Evolutionary conservation across 2,888 invertebrate species (phyloP).

Genomic region (Drosophila phalerata): DNA sequence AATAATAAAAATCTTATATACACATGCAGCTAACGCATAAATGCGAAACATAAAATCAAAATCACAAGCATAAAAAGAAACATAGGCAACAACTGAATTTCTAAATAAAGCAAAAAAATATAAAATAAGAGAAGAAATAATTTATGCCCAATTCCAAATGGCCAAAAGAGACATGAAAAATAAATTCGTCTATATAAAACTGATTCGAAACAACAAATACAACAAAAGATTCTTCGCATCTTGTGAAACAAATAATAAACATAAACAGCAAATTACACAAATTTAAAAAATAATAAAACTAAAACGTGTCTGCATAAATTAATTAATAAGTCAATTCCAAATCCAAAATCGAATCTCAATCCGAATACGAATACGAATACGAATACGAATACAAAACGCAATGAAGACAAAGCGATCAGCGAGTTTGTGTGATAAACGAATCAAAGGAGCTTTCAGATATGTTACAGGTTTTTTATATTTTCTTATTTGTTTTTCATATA

Average conservation of each 20-base stretch:
- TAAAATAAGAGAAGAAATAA: conserved; percentile 64
- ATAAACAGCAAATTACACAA: conserved; percentile 71
- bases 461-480: conserved; percentile 41
- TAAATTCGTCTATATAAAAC: conserved; percentile 54
- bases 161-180: conserved; percentile 64
- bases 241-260: conserved; percentile 64
- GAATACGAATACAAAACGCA: conserved; percentile 24
- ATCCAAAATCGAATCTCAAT: conserved; percentile 38
- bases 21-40: conserved; percentile 40
- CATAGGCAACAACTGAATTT: conserved; percentile 46
- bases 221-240: conserved; percentile 54
- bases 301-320: conserved; percentile 85
- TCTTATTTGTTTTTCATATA: conserved; percentile 23
- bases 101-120: conserved; percentile 56
- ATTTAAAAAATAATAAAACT: conserved; percentile 83
- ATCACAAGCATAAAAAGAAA: conserved; percentile 30
- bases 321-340: conserved; percentile 82
- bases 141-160: conserved; percentile 74
- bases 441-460: conserved; percentile 23
- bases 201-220: conserved; percentile 36
- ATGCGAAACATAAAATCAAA: conserved; percentile 47
- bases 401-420: conserved; percentile 27
- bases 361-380: conserved; percentile 26
- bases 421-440: conserved; percentile 38
- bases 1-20: conserved; percentile 58